Base-by-base conservation (phyloP, 2,888 invertebrate species). In the Philonicus albiceps region DNA sequence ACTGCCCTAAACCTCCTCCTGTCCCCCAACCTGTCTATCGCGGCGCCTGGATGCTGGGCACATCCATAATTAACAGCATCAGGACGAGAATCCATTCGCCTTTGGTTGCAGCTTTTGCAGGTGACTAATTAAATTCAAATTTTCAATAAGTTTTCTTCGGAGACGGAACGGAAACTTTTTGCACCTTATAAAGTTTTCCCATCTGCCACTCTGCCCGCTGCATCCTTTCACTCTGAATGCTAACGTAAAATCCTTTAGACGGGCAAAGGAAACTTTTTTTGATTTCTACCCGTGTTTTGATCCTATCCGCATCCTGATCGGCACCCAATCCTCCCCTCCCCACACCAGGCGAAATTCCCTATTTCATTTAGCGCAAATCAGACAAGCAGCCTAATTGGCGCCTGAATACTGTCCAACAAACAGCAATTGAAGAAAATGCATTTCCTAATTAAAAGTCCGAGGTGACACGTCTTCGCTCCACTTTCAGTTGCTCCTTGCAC, bases 371-470 rank as follows among this genome's bases (percentile, higher is more conserved):
- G 73, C 27, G 73, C 84, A 84, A 84, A 84, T 84, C 84, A 84
- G 73, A 43, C 84, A 49, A 31, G 40, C 84, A 84, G 84, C 73
- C 84, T 84, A 84, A 84, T 84, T 84, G 86, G 73, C 86, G 86
- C 86, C 80, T 72, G 80, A 86, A 81, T 43, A 78, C 81, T 40
- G 86, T 72, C 81, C 80, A 72, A 64, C 81, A 86, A 64, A 86
- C 84, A 86, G 86, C 86, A 75, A 86, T 87, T 84, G 78, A 86
- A 86, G 83, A 86, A 86, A 87, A 87, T 86, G 87, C 87, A 87
- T 87, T 87, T 86, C 83, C 87, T 87, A 87, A 87, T 87, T 87
- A 86, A 86, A 86, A 87, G 85, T 87, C 75, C 86, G 81, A 81
- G 81, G 85, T 87, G 86, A 75, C 81, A 84, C 53, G 73, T 87